Evolutionary conservation across 92 coral and sea anemone genomes (phyloP).

Genomic region (Zoanthus sansibaricus): DNA sequence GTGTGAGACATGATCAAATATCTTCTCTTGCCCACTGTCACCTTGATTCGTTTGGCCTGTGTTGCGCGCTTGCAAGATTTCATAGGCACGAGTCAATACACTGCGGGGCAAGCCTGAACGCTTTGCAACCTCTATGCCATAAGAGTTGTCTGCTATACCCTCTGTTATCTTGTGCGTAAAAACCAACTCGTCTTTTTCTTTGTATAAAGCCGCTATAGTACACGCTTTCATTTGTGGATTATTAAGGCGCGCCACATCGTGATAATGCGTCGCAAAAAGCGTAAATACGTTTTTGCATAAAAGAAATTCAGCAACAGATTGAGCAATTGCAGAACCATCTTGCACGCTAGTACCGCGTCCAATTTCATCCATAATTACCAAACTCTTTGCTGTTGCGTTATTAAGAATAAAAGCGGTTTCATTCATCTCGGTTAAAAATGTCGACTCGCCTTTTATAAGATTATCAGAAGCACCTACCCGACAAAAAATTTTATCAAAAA

Average conservation of each 20-base stretch:
- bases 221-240: neutral
- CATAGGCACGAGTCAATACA: neutral
- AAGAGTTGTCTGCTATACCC: neutral
- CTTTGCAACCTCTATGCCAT: neutral
- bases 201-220: neutral
- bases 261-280: neutral
- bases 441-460: neutral
- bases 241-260: neutral
- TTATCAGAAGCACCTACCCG: neutral
- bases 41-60: neutral
- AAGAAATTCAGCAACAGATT: neutral
- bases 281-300: neutral
- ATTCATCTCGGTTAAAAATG: neutral
- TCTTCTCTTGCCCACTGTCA: neutral
- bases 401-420: neutral
- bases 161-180: neutral
- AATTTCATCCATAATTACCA: slow-evolving; percentile 5
- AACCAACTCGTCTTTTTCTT: neutral
- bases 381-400: neutral
- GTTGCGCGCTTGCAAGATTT: neutral
- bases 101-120: neutral
- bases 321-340: neutral
- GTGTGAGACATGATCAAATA: neutral
- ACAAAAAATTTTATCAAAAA: neutral
- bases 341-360: neutral